phyloP scores from a whole-genome alignment of 1,140 invertebrate genomes.

The Ips typographus region DNA sequence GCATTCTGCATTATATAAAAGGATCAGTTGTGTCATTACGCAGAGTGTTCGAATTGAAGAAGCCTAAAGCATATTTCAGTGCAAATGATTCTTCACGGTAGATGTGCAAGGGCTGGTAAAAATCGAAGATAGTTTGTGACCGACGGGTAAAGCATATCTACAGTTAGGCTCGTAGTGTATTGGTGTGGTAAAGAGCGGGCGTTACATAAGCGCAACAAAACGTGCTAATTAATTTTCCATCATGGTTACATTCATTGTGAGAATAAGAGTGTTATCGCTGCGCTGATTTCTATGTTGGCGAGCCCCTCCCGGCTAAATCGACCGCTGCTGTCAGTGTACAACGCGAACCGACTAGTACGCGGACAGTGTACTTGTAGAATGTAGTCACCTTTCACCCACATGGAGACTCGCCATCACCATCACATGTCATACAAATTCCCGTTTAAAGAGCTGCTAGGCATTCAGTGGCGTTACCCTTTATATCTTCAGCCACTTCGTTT shows the following conservation, averaged over 20 bases:
- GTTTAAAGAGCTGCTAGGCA: constrained; percentile 31
- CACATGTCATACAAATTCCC: constrained; percentile 38
- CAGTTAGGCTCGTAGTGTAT: constrained; percentile 26
- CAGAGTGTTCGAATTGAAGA: no score
- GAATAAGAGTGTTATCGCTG: constrained; percentile 37
- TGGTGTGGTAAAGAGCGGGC: constrained; percentile 32
- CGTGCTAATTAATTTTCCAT: constrained; percentile 39
- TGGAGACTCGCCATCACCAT: constrained; percentile 38
- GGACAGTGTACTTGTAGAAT: constrained; percentile 37
- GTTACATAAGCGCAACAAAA: constrained; percentile 36
- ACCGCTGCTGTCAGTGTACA: constrained; percentile 33
- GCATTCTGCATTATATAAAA: no score
- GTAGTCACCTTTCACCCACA: constrained; percentile 39
- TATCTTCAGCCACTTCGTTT: not conserved
- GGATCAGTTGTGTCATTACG: no score
- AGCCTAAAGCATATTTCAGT: no score
- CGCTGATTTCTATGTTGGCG: constrained; percentile 36
- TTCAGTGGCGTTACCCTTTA: constrained; percentile 25
- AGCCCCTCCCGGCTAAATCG: constrained; percentile 33
- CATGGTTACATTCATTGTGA: constrained; percentile 36
- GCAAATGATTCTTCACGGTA: no score
- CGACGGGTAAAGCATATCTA: constrained; percentile 19
- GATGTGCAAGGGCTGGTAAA: not conserved
- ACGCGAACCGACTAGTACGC: constrained; percentile 22
- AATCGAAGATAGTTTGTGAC: constrained; percentile 24